Conservation (phyloP, 2,888 invertebrate species). For the Dryobota labecula region DNA sequence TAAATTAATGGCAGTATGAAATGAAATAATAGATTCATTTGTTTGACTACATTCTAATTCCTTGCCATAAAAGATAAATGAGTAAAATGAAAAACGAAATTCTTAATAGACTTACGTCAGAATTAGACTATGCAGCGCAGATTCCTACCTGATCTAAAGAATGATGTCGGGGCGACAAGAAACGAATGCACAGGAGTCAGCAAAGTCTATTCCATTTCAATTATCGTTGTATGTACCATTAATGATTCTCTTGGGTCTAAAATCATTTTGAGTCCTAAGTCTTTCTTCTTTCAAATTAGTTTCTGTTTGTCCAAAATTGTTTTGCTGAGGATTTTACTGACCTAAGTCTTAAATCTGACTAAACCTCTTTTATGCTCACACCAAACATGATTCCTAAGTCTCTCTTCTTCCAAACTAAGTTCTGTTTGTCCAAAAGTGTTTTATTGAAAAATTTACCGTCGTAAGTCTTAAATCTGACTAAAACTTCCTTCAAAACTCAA, state of each 20-base stretch:
- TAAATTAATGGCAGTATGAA: slow-evolving; percentile 35
- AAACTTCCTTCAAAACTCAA: too few relatives aligned
- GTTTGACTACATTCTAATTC: slow-evolving; percentile 14
- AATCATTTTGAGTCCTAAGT: not conserved
- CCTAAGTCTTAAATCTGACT: not conserved
- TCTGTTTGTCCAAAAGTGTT: too few relatives aligned
- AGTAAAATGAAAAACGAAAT: slow-evolving; percentile 15
- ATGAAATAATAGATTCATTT: slow-evolving; percentile 26
- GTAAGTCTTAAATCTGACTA: not conserved
- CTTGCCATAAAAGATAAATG: slow-evolving; percentile 15
- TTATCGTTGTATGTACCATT: not conserved
- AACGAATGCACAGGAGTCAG: not conserved
- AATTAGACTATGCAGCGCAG: not conserved
- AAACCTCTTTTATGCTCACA: not conserved
- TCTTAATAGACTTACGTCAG: not conserved
- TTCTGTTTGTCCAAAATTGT: not conserved
- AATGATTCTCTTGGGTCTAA: not conserved
- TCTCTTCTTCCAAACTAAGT: not conserved
- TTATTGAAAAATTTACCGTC: too few relatives aligned
- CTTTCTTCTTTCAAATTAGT: not conserved
- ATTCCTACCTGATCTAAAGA: not conserved
- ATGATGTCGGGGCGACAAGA: not conserved
- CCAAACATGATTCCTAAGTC: not conserved
- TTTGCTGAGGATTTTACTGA: too few relatives aligned
- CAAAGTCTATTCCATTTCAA: not conserved